Base-by-base conservation (phyloP, 2,888 invertebrate genomes). In the Clunio marinus region DNA sequence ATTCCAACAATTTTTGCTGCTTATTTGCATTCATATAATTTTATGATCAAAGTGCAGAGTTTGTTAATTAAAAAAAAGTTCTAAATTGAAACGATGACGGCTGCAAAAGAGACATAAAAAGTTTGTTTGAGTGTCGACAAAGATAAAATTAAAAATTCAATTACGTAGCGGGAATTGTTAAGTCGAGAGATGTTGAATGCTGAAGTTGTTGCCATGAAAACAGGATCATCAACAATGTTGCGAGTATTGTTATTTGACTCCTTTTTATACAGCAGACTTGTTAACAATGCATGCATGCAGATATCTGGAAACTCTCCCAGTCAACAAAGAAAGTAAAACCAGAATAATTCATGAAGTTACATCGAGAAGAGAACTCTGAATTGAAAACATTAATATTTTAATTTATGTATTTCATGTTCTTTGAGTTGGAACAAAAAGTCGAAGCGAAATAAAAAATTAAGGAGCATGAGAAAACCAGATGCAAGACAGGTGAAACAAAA, bases 341-440 rank as follows among this genome's bases (percentile, higher is more conserved):
- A 45, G 46, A 65, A 65, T 65, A 46, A 65, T 45, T 65, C 46
- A 46, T 45, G 41, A 46, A 65, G 45, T 35, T 22, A n/a, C 24
- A 59, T 4, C 41, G 51, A 51, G n/a, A n/a, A n/a, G n/a, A n/a
- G n/a, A n/a, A n/a, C n/a, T 17, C 22, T 15, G 41, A 37, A 37
- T 60, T 37, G 20, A 60, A 20, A 20, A 59, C 2, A 60, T 60
- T 20, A 37, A 37, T n/a, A 1, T 60, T 46, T 62, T 65, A 65
- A 65, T 65, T 65, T 65, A 65, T 65, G 24, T 41, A 3, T 13
- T 25, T 41, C 37, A 41, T 62, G 63, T 65, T 65, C 63, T 46
- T 22, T 45, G 63, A 45, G 63, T 46, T 65, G 63, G 63, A 65
- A 65, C 63, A 65, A 65, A 27, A 65, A 62, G 62, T 37, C 35